Evolutionary conservation across 2,888 invertebrate genomes (phyloP), one percentile per base, ranked within the genome.

Genomic region (Xestia c-nigrum): DNA sequence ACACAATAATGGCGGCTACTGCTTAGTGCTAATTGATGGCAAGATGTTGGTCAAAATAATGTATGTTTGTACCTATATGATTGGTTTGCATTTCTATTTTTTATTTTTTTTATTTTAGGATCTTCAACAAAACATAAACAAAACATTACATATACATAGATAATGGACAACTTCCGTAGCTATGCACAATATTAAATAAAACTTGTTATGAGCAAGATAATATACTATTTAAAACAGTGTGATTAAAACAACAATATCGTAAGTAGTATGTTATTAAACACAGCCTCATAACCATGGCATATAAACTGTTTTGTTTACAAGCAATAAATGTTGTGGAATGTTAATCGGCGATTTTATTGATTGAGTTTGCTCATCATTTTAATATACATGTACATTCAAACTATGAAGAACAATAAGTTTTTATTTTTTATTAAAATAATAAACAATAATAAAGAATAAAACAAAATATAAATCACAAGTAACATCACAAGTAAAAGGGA

Each of bases 281-380:
- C 21, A 66, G 57, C 31, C 70, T 76, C 47, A 70, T 80, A 75
- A 72, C 76, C 68, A 31, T 83, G 72, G 85, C 76, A 81, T 55
- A 63, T 55, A 72, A 75, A 84, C n/a, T 21, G 24, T 70, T 84
- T 79, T 72, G 85, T 65, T 70, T 69, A 69, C 43, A 57, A 69
- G 38, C 55, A 67, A 73, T 71, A 65, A 71, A 74, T 71, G n/a
- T 52, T 50, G 57, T 65, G n/a, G 65, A 47, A 81, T 64, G 38
- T 65, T 47, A 84, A 72, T 74, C 59, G 14, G 9, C 12, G 9
- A 38, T 64, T 72, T 43, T 70, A 40, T 67, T 76, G 14, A 72
- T 50, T 55, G 55, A 5, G 61, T 61, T 79, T 68, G 52, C 63
- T 81, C 72, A 76, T 72, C 12, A 68, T 65, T 74, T 84, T 19